Evolutionary conservation across 2,797 vertebrate species (phyloP).

Genomic region (Phalanger gymnotis): DNA sequence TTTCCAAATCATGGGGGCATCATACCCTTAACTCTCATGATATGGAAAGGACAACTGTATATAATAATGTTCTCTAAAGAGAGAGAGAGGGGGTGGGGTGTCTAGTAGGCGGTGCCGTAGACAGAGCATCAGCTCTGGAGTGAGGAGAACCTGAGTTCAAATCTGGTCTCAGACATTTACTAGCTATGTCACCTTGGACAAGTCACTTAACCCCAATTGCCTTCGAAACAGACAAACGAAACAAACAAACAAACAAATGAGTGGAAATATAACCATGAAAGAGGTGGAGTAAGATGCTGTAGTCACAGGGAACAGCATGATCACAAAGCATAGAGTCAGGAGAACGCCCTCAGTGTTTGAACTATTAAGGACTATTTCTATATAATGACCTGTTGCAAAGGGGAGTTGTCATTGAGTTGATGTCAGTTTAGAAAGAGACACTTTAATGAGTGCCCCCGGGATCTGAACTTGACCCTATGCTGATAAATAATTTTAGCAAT

Average conservation of each 20-base stretch:
- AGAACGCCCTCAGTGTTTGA: neutral
- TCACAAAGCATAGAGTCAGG: neutral
- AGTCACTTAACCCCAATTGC: neutral
- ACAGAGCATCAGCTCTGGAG: neutral
- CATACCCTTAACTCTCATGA: neutral
- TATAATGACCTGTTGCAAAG: neutral
- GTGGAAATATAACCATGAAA: neutral
- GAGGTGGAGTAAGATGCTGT: neutral
- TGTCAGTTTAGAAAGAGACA: neutral
- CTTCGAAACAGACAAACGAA: neutral
- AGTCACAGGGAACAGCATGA: neutral
- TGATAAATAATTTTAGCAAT: neutral
- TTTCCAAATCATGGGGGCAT: neutral
- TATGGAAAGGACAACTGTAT: neutral
- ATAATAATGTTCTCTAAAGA: neutral
- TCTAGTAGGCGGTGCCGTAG: no score
- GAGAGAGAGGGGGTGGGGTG: neutral
- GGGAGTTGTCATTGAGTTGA: neutral
- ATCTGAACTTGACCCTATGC: neutral
- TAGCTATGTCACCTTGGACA: neutral
- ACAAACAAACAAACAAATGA: neutral
- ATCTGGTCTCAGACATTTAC: neutral
- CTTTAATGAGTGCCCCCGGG: neutral
- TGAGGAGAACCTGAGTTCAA: neutral
- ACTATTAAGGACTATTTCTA: neutral